Percentiles rank a stretch among this genome's conserved stretches.
Evolutionary conservation across 2,888 invertebrate genomes (phyloP).

Genomic region (Gastracanthus pulcherrimus): DNA sequence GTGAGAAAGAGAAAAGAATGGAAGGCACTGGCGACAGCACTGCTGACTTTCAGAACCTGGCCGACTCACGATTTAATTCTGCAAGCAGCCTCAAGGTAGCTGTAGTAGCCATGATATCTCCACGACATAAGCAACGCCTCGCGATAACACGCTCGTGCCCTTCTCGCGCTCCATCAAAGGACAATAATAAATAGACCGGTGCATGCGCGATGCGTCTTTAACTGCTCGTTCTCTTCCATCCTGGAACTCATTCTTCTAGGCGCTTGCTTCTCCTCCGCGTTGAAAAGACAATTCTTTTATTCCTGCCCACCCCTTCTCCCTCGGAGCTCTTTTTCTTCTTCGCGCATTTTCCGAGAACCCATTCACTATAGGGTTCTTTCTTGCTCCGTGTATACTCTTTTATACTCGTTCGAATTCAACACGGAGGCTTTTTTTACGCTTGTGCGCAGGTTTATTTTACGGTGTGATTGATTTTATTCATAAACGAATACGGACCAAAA

Average conservation of each 20-base stretch:
- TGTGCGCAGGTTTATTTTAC: not conserved
- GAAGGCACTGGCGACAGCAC: not conserved
- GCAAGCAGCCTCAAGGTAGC: not conserved
- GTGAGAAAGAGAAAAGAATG: not conserved
- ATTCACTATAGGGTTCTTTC: not conserved
- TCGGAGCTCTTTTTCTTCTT: not conserved
- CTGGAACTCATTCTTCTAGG: not conserved
- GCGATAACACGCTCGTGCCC: constrained; percentile 5
- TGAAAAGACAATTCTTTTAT: not conserved
- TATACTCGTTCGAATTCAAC: not conserved
- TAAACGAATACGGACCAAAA: no score
- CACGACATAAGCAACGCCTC: not conserved
- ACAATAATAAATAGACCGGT: not conserved
- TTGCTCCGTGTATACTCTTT: not conserved
- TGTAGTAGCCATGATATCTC: not conserved
- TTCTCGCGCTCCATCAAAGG: not conserved
- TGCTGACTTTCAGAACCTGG: no score
- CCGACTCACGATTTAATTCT: not conserved
- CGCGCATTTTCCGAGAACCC: not conserved
- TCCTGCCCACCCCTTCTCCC: no score
- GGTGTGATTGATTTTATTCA: not conserved
- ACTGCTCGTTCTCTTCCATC: not conserved
- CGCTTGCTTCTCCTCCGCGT: not conserved
- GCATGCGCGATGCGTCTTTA: not conserved
- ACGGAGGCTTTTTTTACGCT: not conserved